Evolutionary conservation across 2,888 invertebrate species (phyloP), one percentile per base, ranked within the genome.

Genomic region (Cryptus armator): DNA sequence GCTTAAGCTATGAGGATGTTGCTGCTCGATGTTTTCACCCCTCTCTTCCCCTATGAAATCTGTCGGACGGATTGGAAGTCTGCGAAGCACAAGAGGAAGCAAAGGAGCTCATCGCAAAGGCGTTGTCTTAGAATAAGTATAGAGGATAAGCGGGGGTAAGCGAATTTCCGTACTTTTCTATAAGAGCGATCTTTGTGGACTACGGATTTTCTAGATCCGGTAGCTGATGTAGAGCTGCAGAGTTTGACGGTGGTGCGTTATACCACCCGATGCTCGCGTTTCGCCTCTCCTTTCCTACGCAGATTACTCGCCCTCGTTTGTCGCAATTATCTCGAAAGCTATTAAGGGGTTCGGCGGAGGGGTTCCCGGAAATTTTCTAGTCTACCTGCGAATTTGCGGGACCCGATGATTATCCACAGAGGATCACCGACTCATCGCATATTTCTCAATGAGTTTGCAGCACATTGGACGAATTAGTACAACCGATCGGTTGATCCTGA

Each of bases 41-140:
- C 37, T 1, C 37, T 37, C 7, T 37, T 37, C n/a, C 12, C n/a
- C 12, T 1, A 48, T 12, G n/a, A 48, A n/a, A 51, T 72, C 72
- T 59, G 37, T 48, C 24, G 10, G 43, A 3, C 43, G 75, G 66
- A 76, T 76, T 66, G 66, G 37, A 37, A 75, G 16, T 62, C 76
- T 6, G 9, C 43, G 51, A 16, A 43, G 14, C 66, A 24, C 24
- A 12, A 46, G 24, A 48, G 62, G 44, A 44, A 37, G 14, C 48
- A 12, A 66, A 66, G 62, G 62, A 62, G 46, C 19, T 71, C 14
- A n/a, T n/a, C 19, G 43, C 16, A n/a, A 85, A 88, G 90, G 89
- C 80, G 90, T 90, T 91, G 89, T 92, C 90, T 91, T 88, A 90
- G 89, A 91, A 91, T 89, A 90, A 92, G 90, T 85, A 44, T 85